A percentile compares a stretch with the other conserved stretches of the same genome.
phyloP scores from a whole-genome alignment of 2,113 vertebrate species.

The Glaucidium brasilianum region DNA sequence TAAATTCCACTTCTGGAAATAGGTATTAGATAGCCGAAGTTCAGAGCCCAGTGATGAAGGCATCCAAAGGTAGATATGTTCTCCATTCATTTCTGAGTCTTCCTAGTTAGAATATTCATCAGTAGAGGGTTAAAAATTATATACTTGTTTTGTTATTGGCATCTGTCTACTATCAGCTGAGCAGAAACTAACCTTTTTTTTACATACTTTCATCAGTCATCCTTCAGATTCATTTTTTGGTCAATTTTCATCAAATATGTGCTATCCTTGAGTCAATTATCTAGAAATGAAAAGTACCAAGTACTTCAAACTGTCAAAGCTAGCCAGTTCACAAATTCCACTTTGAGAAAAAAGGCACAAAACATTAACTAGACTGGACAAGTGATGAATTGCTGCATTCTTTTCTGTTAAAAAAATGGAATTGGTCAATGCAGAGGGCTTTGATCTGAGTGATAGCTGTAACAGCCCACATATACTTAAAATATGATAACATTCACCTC shows the following conservation, averaged over 20 bases:
- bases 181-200: not conserved
- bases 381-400: constrained; percentile 38
- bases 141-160: not conserved
- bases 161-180: not conserved
- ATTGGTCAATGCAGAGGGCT: not conserved
- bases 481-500: not conserved
- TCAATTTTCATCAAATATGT: constrained; percentile 14
- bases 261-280: not conserved
- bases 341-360: not conserved
- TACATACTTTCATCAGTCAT: constrained; percentile 5
- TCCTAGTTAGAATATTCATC: not conserved
- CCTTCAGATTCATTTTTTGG: constrained; percentile 3
- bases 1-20: not conserved
- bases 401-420: not conserved
- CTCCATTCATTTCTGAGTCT: not conserved
- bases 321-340: not conserved
- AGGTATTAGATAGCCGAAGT: not conserved
- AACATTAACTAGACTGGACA: not conserved
- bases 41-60: not conserved
- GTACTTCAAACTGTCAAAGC: constrained; percentile 17
- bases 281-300: constrained; percentile 39
- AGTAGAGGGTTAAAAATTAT: not conserved
- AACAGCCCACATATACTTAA: not conserved
- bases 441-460: not conserved
- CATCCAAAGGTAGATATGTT: not conserved